Evolutionary conservation across 2,797 vertebrate species (phyloP), one percentile per base, ranked within the genome.

Genomic region (Sciaenops ocellatus): DNA sequence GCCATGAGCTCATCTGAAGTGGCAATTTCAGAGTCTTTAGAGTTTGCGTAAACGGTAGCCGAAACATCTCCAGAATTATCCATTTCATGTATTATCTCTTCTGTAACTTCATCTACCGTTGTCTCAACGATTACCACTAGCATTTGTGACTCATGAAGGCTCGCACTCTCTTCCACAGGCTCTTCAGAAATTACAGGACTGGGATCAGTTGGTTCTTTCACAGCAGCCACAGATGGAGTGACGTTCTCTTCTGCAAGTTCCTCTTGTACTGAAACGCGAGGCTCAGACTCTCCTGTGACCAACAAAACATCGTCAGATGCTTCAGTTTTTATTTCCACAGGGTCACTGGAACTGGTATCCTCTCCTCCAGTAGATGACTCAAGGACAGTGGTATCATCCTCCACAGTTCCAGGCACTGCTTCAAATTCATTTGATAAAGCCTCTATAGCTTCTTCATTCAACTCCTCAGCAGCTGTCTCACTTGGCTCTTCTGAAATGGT

Each of bases 391-490:
- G 70, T 16, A 17, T 48, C 42, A 18, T 66, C 57, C 38, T 69
- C 75, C 52, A 47, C 18, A 55, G 13, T 63, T 30, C 50, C 41
- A 17, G 42, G 5, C 22, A 47, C 26, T 26, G 24, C 48, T 16
- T 68, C 30, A 17, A 24, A n/a, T 54, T 79, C 59, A 10, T 55
- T 42, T 46, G 24, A 60, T n/a, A 62, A 70, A 50, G 17, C 28
- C 13, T 84, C 60, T 3, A 73, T 26, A 6, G 50, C 65, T 46
- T 82, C 81, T 62, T 69, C 62, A 3, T 3, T 56, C 11, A 55
- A 30, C 42, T 80, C 51, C n/a, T 78, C 67, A 50, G 67, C 7
- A 48, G 20, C 4, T 22, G 26, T n/a, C 34, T 73, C 30, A 12
- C 8, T 11, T 18, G 28, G 57, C 20, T 74, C 55, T 18, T 81